These are phyloP conservation scores for Drosophila testacea DNA, from an alignment of 2,888 invertebrate species.

Conservation along the genomic window DNA sequence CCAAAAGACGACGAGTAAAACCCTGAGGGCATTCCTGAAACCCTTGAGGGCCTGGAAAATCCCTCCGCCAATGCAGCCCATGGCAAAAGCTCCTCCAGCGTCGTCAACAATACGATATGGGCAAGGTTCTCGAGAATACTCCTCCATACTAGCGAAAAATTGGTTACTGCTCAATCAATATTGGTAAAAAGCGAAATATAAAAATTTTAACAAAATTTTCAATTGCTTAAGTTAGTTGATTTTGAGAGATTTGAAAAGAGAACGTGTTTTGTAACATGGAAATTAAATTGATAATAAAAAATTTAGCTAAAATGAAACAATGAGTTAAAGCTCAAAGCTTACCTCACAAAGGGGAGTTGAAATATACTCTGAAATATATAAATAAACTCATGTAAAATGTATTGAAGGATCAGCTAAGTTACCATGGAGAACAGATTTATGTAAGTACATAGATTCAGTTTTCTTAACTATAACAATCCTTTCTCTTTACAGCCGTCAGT, in stretches of 20 bases:
- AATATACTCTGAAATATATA: too few relatives aligned
- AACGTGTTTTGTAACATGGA: constrained; percentile 32
- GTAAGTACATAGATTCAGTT: neutral
- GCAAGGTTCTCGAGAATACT: constrained; percentile 97
- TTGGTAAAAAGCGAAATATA: constrained; percentile 17
- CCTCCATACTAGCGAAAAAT: constrained; percentile 90
- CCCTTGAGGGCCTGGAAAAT: constrained; percentile 99
- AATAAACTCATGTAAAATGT: neutral
- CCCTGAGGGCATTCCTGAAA: constrained; percentile 96
- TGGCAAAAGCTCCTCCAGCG: constrained; percentile 99
- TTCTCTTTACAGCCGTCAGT: neutral
- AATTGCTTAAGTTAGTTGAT: constrained; percentile 32
- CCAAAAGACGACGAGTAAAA: constrained; percentile 61
- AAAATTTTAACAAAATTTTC: constrained; percentile 33
- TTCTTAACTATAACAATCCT: neutral
- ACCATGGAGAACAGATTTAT: too few relatives aligned
- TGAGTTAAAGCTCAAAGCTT: constrained; percentile 21
- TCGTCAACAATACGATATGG: constrained; percentile 99
- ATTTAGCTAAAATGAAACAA: neutral
- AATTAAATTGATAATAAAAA: constrained; percentile 15
- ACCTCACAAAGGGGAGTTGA: neutral
- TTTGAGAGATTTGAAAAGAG: constrained; percentile 31
- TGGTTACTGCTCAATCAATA: constrained; percentile 12
- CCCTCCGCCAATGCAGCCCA: constrained; percentile 99
- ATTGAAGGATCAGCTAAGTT: too few relatives aligned